These are phyloP conservation scores for Littorina saxatilis DNA, from an alignment of 1,140 invertebrate genomes.

Conservation along the genomic window DNA sequence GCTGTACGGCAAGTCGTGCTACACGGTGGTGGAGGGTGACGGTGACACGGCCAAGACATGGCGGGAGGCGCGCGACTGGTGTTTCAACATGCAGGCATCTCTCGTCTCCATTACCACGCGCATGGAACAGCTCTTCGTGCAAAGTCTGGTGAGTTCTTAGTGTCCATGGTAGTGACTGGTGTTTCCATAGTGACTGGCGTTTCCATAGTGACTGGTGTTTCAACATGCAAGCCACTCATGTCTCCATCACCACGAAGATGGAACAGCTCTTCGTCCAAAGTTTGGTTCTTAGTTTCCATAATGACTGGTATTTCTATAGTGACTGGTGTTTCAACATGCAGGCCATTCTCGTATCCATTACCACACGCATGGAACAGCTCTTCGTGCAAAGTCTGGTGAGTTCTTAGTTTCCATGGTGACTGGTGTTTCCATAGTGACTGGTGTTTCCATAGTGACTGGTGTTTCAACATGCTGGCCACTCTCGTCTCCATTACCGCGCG, in stretches of 20 bases:
- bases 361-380: constrained; percentile 44
- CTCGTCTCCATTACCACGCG: constrained; percentile 53
- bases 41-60: constrained; percentile 56
- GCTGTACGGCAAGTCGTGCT: constrained; percentile 51
- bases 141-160: constrained; percentile 46
- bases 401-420: background rate
- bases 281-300: no score
- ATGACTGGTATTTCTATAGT: constrained; percentile 10
- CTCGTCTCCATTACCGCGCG: no score
- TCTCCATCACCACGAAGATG: constrained; percentile 44
- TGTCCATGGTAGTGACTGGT: no score
- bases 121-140: constrained; percentile 52
- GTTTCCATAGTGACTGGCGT: no score
- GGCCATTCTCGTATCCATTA: constrained; percentile 57
- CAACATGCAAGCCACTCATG: constrained; percentile 47
- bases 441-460: constrained; percentile 43
- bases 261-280: constrained; percentile 54
- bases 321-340: constrained; percentile 44
- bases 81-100: constrained; percentile 45
- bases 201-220: constrained; percentile 51
- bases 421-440: no score
- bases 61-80: constrained; percentile 54
- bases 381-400: constrained; percentile 54
- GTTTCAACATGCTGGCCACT: background rate
- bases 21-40: constrained; percentile 47